phyloP scores from a whole-genome alignment of 2,113 vertebrate genomes.

The Amazona guildingii region DNA sequence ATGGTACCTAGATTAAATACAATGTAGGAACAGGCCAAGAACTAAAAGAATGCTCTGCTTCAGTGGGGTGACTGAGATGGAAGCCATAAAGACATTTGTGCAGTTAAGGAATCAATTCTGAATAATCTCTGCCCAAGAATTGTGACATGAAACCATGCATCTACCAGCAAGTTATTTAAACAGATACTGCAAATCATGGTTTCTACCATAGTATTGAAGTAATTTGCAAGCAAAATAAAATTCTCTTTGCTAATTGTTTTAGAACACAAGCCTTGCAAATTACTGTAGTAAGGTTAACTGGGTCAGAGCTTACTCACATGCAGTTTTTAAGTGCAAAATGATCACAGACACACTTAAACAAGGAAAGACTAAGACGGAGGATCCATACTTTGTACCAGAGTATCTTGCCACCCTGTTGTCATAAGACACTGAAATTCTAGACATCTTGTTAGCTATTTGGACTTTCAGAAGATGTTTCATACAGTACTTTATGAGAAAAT shows the following conservation, averaged over 20 bases:
- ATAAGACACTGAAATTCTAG: background rate
- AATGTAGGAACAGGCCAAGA: background rate
- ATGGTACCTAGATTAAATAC: background rate
- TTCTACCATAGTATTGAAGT: background rate
- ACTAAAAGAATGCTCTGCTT: conserved; percentile 2
- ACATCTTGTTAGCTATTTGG: background rate
- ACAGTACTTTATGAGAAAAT: background rate
- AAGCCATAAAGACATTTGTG: background rate
- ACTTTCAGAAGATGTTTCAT: background rate
- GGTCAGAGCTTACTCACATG: background rate
- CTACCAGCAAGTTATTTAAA: background rate
- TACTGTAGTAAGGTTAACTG: background rate
- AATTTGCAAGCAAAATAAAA: background rate
- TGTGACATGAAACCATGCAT: background rate
- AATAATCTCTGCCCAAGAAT: background rate
- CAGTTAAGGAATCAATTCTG: background rate
- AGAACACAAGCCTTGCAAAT: background rate
- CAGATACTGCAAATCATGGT: background rate
- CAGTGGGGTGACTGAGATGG: background rate
- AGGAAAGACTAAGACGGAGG: background rate
- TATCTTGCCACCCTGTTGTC: background rate
- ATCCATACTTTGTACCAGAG: background rate
- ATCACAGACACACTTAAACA: background rate
- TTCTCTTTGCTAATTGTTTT: background rate
- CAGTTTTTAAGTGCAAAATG: background rate